Conservation (phyloP, 1,140 invertebrate species). For the Adelges cooleyi region DNA sequence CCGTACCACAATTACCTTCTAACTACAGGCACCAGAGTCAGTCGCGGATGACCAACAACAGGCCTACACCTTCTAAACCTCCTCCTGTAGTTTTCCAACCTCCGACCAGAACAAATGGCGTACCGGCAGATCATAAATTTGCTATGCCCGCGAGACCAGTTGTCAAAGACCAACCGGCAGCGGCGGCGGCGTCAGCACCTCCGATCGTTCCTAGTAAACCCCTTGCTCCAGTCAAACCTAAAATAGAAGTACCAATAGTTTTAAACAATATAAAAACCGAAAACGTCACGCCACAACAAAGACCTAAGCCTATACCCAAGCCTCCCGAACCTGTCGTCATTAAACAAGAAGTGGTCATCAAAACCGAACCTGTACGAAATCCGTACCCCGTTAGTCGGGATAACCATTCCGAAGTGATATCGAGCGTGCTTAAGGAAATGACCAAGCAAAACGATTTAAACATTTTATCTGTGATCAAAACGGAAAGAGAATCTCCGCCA, state of each 20-base stretch:
- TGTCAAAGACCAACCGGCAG: neutral
- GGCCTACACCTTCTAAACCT: conserved; percentile 11
- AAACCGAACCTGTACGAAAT: conserved; percentile 24
- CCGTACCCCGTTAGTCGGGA: conserved; percentile 1
- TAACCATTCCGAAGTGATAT: conserved; percentile 30
- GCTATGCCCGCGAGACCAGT: conserved; percentile 1
- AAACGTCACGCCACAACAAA: neutral
- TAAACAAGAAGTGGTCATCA: conserved; percentile 28
- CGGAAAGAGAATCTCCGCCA: conserved; percentile 29
- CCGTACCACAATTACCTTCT: conserved; percentile 1
- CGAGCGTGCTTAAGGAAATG: conserved; percentile 31
- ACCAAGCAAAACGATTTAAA: conserved; percentile 35
- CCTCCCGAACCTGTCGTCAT: conserved; percentile 1
- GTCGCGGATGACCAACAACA: conserved; percentile 3
- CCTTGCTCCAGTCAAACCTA: conserved; percentile 13
- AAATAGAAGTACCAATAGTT: conserved; percentile 19
- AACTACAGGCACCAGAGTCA: conserved; percentile 20
- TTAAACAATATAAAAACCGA: conserved; percentile 25
- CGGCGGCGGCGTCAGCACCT: too few species aligned
- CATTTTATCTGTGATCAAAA: conserved; percentile 35
- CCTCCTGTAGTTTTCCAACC: conserved; percentile 21
- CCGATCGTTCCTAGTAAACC: conserved; percentile 2
- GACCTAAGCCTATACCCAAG: conserved; percentile 1
- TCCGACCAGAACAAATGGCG: conserved; percentile 19
- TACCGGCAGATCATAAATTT: conserved; percentile 20